Conservation (phyloP, 2,888 invertebrate genomes). For the Trachelus iudaicus region DNA sequence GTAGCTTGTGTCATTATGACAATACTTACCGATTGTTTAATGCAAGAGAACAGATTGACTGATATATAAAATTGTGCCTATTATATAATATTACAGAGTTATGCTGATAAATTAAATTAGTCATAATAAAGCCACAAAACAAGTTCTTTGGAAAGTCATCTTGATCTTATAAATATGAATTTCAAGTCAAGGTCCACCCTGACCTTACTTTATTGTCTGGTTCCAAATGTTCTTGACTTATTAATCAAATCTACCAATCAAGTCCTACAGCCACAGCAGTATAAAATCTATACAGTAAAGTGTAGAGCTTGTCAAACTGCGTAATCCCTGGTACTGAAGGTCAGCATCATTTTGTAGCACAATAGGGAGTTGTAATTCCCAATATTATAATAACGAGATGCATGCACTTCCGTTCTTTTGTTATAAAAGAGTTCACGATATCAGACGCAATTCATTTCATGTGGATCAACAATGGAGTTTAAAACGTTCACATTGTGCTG, state of each 20-base stretch:
- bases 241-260: no score
- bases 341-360: background rate
- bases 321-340: background rate
- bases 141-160: background rate
- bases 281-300: background rate
- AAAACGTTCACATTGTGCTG: background rate
- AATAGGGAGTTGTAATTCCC: background rate
- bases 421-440: background rate
- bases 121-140: background rate
- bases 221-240: background rate
- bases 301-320: background rate
- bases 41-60: background rate
- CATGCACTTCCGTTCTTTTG: conserved; percentile 38
- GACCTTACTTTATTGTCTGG: background rate
- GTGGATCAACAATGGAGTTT: background rate
- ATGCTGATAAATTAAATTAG: background rate
- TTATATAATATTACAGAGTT: background rate
- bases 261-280: background rate
- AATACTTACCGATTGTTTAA: background rate
- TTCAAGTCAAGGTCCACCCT: background rate
- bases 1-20: background rate
- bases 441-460: background rate
- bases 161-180: background rate
- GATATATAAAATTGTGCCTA: background rate
- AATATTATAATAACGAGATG: conserved; percentile 34